Base-by-base conservation (phyloP, 2,113 vertebrate species). In the Dipodomys merriami region DNA sequence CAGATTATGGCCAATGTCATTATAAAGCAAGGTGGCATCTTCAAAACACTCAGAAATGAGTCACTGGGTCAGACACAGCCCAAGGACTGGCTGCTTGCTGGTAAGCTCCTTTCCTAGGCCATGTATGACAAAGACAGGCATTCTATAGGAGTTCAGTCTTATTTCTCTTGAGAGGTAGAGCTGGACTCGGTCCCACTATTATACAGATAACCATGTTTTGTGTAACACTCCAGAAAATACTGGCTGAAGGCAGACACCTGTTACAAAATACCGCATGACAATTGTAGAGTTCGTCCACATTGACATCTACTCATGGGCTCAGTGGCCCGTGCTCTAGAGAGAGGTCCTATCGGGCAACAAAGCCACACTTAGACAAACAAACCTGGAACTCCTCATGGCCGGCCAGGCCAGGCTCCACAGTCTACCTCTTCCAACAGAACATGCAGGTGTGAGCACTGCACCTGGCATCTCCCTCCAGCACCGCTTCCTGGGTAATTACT, bases 401-500 rank as follows among this genome's bases (percentile, higher is more conserved):
- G 27, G 64, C 64, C 10, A 19, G 20, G 25, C 33, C 7, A 5
- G 49, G 4, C 0, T 0, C 22, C 11, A 1, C 11, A 62, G 25
- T 7, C 79, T 53, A 16, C 8, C 16, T 19, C 23, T 60, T 5
- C 20, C 68, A 62, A 49, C 16, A 49, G 10, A 60, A 23, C 0
- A 7, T 2, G 4, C 67, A 13, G 60, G 25, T 8, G 39, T 15
- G 13, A 77, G 13, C 19, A 0, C 5, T 22, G 30, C 0, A 1
- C 68, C 20, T 0, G 27, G 6, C 1, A 5, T 60, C 22, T 30
- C 19, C 29, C 10, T 7, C 15, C 9, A 0, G 62, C 5, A 1
- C 46, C 23, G 13, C 8, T 25, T 0, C 3, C 16, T 5, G 1
- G 1, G 1, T 30, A 3, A 10, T 7, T 4, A 27, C 18, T 20